Base-by-base conservation (phyloP, 2,888 invertebrate genomes). In the Gonocerus acuteangulatus region DNA sequence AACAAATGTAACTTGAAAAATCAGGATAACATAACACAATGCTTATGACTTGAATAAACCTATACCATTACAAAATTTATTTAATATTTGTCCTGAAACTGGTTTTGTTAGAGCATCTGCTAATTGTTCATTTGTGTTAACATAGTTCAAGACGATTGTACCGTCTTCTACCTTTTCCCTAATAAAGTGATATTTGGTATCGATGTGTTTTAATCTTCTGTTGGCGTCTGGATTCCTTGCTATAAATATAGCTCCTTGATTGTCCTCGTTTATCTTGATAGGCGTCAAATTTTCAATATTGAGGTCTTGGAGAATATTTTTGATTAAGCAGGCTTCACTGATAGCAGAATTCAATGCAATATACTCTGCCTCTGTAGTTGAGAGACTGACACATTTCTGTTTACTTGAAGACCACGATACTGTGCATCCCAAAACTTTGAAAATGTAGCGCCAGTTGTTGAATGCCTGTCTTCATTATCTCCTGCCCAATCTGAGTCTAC, bases 51-150 rank as follows among this genome's bases (percentile, higher is more conserved):
- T n/a, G n/a, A n/a, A n/a, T n/a, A n/a, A n/a, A n/a, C n/a, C n/a
- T n/a, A n/a, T n/a, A n/a, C n/a, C n/a, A 44, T 15, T 44, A 44
- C 44, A 44, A 44, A 13, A 44, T 16, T 15, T 2, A 44, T 44
- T 18, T 21, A 22, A 48, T 22, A 21, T 2, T 2, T n/a, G 7
- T 9, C 7, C 22, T 9, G 48, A 21, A 21, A 48, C 22, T 21
- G 48, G 48, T 48, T 48, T 48, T 3, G 48, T 19, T 21, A 48
- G 13, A 22, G 48, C 48, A 48, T 48, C 21, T 21, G 22, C 48
- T n/a, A 48, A 13, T 48, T 48, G 48, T 21, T 48, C 21, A 19
- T 48, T 48, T 7, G 7, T 21, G 2, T 48, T 48, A 2, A 48
- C 22, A 22, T 19, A 48, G 11, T 48, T 48, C 22, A 21, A 15